Conservation (phyloP, 2,888 invertebrate genomes). For the Alviniconcha strummeri region DNA sequence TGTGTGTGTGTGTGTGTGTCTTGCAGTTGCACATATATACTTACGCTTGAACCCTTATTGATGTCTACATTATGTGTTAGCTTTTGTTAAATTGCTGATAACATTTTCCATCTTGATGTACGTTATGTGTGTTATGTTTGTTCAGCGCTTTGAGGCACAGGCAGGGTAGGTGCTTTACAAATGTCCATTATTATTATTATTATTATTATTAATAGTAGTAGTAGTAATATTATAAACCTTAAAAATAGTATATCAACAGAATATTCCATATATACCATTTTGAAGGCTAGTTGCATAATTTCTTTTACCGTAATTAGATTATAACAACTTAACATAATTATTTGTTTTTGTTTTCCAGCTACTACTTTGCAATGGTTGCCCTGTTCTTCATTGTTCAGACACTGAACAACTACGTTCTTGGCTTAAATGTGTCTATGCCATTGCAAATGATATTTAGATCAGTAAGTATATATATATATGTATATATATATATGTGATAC, state of each 20-base stretch:
- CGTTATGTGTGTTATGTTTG: background rate
- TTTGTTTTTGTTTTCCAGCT: conserved; percentile 70
- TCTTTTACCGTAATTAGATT: background rate
- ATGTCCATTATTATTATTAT: no score
- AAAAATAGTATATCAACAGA: no score
- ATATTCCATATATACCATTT: no score
- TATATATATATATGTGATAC: no score
- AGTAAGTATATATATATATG: conserved; percentile 76
- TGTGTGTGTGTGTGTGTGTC: conserved; percentile 4
- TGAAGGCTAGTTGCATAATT: no score
- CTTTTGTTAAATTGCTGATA: background rate
- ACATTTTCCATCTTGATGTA: no score
- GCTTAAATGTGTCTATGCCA: conserved; percentile 97
- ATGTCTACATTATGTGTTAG: background rate
- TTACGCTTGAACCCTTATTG: background rate
- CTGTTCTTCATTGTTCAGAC: conserved; percentile 92
- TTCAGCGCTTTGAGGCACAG: background rate
- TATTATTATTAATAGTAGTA: no score
- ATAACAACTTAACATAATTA: background rate
- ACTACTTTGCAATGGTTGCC: conserved; percentile 87
- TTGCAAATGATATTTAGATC: conserved; percentile 98
- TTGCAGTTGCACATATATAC: background rate
- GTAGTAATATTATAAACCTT: no score
- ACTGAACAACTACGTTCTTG: conserved; percentile 89
- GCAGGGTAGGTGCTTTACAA: no score